Evolutionary conservation across 2,797 vertebrate species (phyloP), one percentile per base, ranked within the genome.

Genomic region (Sebastes steindachneri): DNA sequence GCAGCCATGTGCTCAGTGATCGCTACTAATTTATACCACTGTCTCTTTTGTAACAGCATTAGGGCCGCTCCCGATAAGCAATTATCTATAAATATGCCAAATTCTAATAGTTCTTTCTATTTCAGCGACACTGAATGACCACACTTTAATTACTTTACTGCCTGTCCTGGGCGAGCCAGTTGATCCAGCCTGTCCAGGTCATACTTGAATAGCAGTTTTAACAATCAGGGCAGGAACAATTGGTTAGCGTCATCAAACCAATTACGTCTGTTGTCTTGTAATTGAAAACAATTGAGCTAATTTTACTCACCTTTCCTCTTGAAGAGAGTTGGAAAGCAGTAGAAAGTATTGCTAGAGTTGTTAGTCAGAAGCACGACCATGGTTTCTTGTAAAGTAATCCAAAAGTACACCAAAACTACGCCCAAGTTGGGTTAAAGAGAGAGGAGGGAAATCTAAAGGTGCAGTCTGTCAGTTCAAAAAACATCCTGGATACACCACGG

Each of bases 361-460:
- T 85, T 91, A 73, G 94, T 95, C 86, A 97, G 86, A 90, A 97
- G 93, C 77, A 97, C 91, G 86, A 98, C 96, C 97, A 97, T 97
- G 86, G 45, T 75, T 33, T 55, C 26, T 60, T 5, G 19, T 57
- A 51, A 81, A 71, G 10, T 54, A 21, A 60, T 28, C 37, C 45
- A 83, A 85, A 76, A 65, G 74, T 75, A 19, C 14, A 59, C 15
- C 25, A 57, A 72, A 86, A 84, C 63, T 75, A 75, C 7, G 7
- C 19, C 21, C 7, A 70, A 73, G 19, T 58, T 72, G 45, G 53
- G 19, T 58, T 62, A 69, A 75, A 68, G 29, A 76, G 71, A 60
- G 31, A 29, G 53, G 21, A 60, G 21, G 4, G 4, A 48, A 54
- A 48, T 51, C 6, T 54, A 23, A 65, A 67, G 23, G 29, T 17